Evolutionary conservation across 2,113 vertebrate genomes (phyloP).

Genomic region (Psammodynastes pulverulentus): DNA sequence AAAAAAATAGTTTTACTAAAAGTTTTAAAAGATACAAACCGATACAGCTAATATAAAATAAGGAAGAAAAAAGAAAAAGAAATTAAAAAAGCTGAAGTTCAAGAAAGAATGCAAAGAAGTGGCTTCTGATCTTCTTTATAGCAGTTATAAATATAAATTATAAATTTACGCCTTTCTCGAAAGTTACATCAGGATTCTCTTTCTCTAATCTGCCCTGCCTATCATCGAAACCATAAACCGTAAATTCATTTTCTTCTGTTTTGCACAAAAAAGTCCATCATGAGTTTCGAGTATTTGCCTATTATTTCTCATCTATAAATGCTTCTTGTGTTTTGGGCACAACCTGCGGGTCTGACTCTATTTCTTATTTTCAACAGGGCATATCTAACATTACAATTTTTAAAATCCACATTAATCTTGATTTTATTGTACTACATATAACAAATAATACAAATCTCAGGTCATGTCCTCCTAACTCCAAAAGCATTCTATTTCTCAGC

Average conservation of each 20-base stretch:
- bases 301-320: not conserved
- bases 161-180: not conserved
- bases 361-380: not conserved
- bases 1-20: not conserved
- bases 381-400: not conserved
- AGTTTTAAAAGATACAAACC: not conserved
- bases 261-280: not conserved
- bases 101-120: not conserved
- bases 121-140: not conserved
- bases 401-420: not conserved
- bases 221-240: not conserved
- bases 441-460: not conserved
- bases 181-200: not conserved
- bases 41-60: not conserved
- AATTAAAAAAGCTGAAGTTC: not conserved
- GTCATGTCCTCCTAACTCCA: not conserved
- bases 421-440: not conserved
- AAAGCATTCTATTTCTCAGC: not conserved
- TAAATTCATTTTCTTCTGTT: not conserved
- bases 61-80: not conserved
- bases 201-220: not conserved
- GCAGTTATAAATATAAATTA: not conserved
- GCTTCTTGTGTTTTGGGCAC: not conserved
- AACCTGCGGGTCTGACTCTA: not conserved
- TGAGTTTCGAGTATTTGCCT: not conserved